These are phyloP conservation scores for Rhadinocentrus ornatus DNA, from an alignment of 2,797 vertebrate species.

Conservation along the genomic window DNA sequence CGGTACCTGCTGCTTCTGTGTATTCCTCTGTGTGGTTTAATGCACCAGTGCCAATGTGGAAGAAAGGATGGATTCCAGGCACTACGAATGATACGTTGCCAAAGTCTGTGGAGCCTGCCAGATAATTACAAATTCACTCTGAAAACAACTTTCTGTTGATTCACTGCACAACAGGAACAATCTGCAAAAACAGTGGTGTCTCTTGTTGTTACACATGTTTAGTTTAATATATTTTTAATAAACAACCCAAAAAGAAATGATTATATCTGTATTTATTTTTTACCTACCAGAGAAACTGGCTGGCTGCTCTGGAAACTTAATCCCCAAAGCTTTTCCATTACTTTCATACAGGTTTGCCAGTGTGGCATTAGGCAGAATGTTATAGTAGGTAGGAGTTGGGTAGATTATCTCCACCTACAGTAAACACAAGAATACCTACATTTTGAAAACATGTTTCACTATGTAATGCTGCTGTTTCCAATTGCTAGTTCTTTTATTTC, in stretches of 20 bases:
- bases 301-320: conserved; percentile 81
- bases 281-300: conserved; percentile 59
- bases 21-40: conserved; percentile 91
- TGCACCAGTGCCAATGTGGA: conserved; percentile 88
- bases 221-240: conserved; percentile 2
- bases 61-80: conserved; percentile 91
- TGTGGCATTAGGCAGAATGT: conserved; percentile 88
- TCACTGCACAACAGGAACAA: neutral
- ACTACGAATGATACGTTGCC: conserved; percentile 88
- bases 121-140: conserved; percentile 37
- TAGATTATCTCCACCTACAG: conserved; percentile 86
- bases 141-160: conserved; percentile 16
- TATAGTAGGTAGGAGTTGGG: conserved; percentile 79
- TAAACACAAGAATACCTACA: conserved; percentile 8
- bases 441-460: neutral
- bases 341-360: conserved; percentile 83
- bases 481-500: too few relatives aligned
- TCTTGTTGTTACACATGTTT: neutral
- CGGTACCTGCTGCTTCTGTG: conserved; percentile 86
- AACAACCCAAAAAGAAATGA: neutral
- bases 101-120: conserved; percentile 90
- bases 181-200: neutral
- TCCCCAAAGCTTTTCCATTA: conserved; percentile 87
- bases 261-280: neutral
- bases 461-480: neutral